Evolutionary conservation across 2,797 vertebrate genomes (phyloP).

Genomic region (Anisognathus igniventris): DNA sequence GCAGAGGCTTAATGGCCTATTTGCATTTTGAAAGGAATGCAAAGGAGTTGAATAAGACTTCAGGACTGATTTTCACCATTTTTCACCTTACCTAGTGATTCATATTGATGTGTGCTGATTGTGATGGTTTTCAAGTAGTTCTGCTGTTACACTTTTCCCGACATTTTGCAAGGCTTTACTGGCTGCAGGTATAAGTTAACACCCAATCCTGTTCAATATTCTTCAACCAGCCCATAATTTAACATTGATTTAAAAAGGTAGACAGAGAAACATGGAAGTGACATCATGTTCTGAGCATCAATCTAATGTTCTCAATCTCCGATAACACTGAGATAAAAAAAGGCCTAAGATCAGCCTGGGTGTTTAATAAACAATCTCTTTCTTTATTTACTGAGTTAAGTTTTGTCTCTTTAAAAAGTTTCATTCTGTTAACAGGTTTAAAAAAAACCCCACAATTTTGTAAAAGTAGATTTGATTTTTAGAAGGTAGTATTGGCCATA

Average conservation of each 20-base stretch:
- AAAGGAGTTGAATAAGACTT: neutral
- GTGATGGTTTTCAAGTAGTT: neutral
- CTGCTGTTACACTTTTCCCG: neutral
- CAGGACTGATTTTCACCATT: neutral
- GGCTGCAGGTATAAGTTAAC: neutral
- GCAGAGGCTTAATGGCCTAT: neutral
- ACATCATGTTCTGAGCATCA: neutral
- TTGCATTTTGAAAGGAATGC: neutral
- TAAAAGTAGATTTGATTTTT: neutral
- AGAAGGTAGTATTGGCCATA: neutral
- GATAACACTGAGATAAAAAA: neutral
- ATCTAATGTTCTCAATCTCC: neutral
- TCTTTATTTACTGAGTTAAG: neutral
- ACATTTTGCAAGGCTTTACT: neutral
- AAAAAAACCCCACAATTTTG: fast-evolving
- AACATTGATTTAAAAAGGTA: neutral
- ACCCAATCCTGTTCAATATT: neutral
- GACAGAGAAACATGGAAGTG: neutral
- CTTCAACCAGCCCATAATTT: neutral
- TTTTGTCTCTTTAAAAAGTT: neutral
- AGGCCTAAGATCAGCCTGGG: neutral
- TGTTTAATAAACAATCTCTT: neutral
- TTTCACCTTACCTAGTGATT: neutral
- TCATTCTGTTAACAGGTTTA: neutral
- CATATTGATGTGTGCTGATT: neutral